Evolutionary conservation across 92 coral and sea anemone genomes (phyloP).

Genomic region (Umimayanthus chanpuru): DNA sequence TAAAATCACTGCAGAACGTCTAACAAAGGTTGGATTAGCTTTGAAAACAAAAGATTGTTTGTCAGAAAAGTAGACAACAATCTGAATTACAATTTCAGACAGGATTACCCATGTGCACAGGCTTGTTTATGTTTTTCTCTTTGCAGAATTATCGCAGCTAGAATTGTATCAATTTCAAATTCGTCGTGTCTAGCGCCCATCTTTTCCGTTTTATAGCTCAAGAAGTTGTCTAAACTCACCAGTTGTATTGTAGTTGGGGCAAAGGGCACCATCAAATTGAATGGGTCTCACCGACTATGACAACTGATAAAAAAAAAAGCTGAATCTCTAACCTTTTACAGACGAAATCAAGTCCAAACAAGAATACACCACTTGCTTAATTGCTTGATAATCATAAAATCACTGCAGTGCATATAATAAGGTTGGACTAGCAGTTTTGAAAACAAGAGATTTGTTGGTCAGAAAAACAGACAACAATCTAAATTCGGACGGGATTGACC

Average conservation of each 20-base stretch:
- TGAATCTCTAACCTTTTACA: neutral
- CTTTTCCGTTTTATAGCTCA: neutral
- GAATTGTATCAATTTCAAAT: neutral
- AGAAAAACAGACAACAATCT: conserved; percentile 10
- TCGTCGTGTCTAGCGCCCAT: neutral
- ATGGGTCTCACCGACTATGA: conserved; percentile 21
- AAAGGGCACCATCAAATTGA: neutral
- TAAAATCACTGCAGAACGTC: neutral
- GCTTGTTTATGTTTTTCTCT: neutral
- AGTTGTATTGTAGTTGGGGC: conserved; percentile 2
- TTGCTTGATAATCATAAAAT: conserved; percentile 16
- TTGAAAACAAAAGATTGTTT: conserved; percentile 21
- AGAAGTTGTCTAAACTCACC: neutral
- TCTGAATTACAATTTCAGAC: neutral
- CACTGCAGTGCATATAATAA: neutral
- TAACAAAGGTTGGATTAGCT: neutral
- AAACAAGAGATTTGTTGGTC: conserved; percentile 24
- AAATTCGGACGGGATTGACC: neutral
- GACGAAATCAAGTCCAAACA: neutral
- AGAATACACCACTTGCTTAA: conserved; percentile 37
- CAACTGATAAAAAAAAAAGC: neutral
- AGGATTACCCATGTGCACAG: neutral
- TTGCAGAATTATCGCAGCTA: neutral
- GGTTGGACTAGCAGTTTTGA: conserved; percentile 1
- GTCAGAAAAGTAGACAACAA: conserved; percentile 15